A percentile compares a stretch with the other conserved stretches of the same genome.
These are phyloP conservation scores for Myzus persicae DNA, from an alignment of 1,140 invertebrate species.

Conservation along the genomic window DNA sequence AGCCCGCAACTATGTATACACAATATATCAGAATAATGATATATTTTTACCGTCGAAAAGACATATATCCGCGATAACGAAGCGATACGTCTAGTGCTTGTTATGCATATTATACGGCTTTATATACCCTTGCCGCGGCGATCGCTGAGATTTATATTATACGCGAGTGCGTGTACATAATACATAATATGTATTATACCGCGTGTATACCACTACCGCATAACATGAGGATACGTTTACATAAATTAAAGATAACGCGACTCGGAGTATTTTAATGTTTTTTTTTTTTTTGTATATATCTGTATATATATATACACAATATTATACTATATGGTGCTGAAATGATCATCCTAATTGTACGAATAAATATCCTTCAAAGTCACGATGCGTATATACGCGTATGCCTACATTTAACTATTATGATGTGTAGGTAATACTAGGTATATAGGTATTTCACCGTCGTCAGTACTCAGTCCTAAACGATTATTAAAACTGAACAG, in stretches of 20 bases:
- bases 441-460: no score
- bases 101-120: not conserved
- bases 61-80: conserved; percentile 1
- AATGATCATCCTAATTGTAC: not conserved
- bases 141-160: conserved; percentile 4
- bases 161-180: not conserved
- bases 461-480: not conserved
- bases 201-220: not conserved
- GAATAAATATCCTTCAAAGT: not conserved
- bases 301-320: no score
- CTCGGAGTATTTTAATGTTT: not conserved
- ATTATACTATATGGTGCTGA: not conserved
- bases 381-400: no score
- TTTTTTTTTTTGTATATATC: not conserved
- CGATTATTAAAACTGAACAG: not conserved
- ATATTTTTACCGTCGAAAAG: conserved; percentile 17
- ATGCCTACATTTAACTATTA: no score
- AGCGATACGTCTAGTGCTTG: conserved; percentile 3
- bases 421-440: no score
- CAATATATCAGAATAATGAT: not conserved
- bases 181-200: not conserved
- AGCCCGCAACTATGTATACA: not conserved
- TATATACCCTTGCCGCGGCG: not conserved
- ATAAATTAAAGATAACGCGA: not conserved
- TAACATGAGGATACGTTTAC: not conserved